These are phyloP conservation scores for Hippasteria phrygiana DNA, from an alignment of 53 echinoderm and acorn worm genomes.

Conservation along the genomic window DNA sequence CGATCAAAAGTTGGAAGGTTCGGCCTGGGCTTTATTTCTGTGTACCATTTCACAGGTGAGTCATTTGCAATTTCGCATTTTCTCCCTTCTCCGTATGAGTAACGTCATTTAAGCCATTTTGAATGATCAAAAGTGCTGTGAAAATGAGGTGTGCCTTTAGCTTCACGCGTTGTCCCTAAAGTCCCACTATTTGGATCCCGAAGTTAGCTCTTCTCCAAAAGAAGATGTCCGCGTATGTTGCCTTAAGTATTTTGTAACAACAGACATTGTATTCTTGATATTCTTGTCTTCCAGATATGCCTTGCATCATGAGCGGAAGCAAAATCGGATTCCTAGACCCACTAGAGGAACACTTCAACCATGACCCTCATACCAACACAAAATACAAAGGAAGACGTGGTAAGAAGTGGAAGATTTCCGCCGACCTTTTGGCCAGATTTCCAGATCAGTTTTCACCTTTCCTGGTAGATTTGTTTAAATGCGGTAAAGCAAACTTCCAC, in stretches of 20 bases:
- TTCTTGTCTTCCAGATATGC: conserved; percentile 69
- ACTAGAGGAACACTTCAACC: conserved; percentile 63
- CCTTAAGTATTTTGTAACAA: background rate
- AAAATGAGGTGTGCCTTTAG: no score
- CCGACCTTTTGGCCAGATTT: conserved; percentile 28
- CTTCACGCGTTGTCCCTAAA: no score
- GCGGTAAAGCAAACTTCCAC: conserved; percentile 20
- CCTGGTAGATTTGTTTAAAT: conserved; percentile 18
- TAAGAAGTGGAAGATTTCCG: conserved; percentile 33
- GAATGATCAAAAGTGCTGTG: no score
- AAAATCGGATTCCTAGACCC: conserved; percentile 80
- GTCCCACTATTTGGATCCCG: no score
- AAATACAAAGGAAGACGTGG: conserved; percentile 29
- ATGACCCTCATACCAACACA: conserved; percentile 24
- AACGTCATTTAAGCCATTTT: no score
- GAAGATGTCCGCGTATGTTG: no score
- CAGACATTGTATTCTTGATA: background rate
- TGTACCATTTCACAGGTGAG: conserved; percentile 96
- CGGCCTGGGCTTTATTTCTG: conserved; percentile 95
- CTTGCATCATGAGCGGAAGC: conserved; percentile 73
- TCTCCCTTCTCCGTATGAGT: no score
- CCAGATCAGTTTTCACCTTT: conserved; percentile 84
- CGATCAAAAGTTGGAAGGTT: conserved; percentile 88
- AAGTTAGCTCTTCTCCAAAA: no score
- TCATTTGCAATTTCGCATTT: background rate